These are phyloP conservation scores for Stercorarius parasiticus DNA, from an alignment of 2,113 vertebrate genomes.

Conservation along the genomic window DNA sequence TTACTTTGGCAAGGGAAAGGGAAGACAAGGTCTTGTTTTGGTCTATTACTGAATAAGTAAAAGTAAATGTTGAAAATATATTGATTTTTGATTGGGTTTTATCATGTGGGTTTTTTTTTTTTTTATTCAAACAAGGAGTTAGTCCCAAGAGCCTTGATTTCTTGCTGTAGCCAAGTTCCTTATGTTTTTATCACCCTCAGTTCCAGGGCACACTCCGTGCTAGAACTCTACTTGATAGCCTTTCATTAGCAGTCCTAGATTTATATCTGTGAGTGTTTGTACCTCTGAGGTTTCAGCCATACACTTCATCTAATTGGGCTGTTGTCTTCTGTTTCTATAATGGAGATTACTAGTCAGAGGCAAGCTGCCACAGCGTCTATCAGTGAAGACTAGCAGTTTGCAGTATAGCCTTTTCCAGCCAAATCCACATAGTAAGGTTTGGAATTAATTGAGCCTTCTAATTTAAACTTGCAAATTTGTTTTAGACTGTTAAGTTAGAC, in stretches of 20 bases:
- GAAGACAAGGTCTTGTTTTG: not conserved
- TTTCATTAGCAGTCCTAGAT: not conserved
- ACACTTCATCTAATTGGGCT: not conserved
- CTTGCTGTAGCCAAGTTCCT: not conserved
- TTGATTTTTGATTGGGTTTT: not conserved
- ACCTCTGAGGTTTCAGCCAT: not conserved
- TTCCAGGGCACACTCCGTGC: not conserved
- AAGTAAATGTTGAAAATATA: not conserved
- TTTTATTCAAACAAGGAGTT: not conserved
- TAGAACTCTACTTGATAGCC: not conserved
- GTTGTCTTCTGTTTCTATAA: not conserved
- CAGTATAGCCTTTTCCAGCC: not conserved
- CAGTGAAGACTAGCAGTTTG: not conserved
- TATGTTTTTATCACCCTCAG: not conserved
- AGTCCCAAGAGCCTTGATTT: not conserved
- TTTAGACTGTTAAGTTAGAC: not conserved
- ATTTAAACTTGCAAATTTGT: not conserved
- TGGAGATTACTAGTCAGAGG: not conserved
- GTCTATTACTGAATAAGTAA: not conserved
- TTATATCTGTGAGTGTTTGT: not conserved
- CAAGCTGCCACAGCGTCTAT: not conserved
- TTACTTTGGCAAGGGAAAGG: not conserved
- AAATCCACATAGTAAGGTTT: not conserved
- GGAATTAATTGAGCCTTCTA: not conserved
- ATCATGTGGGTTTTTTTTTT: not conserved